Base-by-base conservation (phyloP, 2,113 vertebrate genomes). In the Xiphophorus hellerii region DNA sequence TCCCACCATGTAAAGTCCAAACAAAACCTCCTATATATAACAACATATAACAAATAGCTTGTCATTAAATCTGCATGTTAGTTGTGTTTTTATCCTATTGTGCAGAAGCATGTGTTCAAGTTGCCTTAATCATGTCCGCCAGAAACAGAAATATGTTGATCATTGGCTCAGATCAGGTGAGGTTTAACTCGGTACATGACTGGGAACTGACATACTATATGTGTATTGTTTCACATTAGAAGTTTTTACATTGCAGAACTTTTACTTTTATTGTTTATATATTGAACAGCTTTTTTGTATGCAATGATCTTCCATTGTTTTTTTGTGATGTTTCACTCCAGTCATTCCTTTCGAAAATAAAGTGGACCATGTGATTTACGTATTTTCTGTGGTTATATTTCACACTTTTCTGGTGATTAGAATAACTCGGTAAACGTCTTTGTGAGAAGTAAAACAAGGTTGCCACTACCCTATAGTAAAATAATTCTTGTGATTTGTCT, bases 311-410 rank as follows among this genome's bases (percentile, higher is more conserved):
- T 61, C 11, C 20, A 30, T 74, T 77, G 31, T 37, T 37, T 11
- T 64, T 69, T 28, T 68, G 58, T 71, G n/a, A 25, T 67, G 58
- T 66, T 25, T 78, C 76, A 78, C 51, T 64, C 64, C 78, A 81
- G 69, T 80, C 68, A 73, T 80, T 88, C 67, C 68, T 3, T 84
- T 44, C 85, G 66, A 77, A 88, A 84, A 81, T 91, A 89, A 93
- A 93, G 54, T 87, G 48, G 75, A 87, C 65, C 62, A 74, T 77
- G 65, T 87, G 76, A 82, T 78, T 83, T 75, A 81, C 75, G 67
- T 0, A 31, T 25, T n/a, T 17, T 1, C 22, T 12, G 33, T 35
- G 30, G 30, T 35, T 65, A 13, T 22, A 22, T 33, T 1, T 31
- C 10, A 3, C 51, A n/a, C 22, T 58, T 10, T 25, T 33, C 20